A percentile compares a stretch with the other conserved stretches of the same genome.
Conservation (phyloP, 1,140 invertebrate species). For the Pseudomyrmex concolor region DNA sequence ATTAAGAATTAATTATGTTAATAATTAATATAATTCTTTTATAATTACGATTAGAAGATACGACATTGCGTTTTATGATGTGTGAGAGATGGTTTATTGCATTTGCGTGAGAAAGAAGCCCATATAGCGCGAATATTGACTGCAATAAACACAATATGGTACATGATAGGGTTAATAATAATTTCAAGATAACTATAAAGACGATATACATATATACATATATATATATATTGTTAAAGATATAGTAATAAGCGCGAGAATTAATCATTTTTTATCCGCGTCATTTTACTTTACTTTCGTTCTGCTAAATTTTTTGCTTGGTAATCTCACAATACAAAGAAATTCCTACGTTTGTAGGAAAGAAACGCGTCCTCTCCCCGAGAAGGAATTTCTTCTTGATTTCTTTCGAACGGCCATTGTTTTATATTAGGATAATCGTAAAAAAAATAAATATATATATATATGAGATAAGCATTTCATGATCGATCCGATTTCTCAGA, state of each 20-base stretch:
- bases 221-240: neutral
- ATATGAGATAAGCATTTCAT: conserved; percentile 43
- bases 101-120: neutral
- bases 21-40: neutral
- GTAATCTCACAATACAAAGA: conserved; percentile 19
- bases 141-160: neutral
- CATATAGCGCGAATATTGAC: neutral
- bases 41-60: neutral
- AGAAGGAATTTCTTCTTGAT: conserved; percentile 36
- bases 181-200: neutral
- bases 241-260: conserved; percentile 15
- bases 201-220: too few species aligned
- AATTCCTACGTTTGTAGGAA: conserved; percentile 32
- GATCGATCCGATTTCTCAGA: conserved; percentile 30
- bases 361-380: conserved; percentile 16
- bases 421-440: conserved; percentile 35
- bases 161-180: conserved; percentile 24
- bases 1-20: too few species aligned
- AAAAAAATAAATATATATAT: neutral
- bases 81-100: conserved; percentile 1
- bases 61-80: neutral
- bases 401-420: conserved; percentile 11
- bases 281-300: neutral
- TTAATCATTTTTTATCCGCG: conserved; percentile 9
- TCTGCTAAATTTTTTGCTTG: neutral